Base-by-base conservation (phyloP, 2,113 vertebrate genomes). In the Turdus rufiventris region DNA sequence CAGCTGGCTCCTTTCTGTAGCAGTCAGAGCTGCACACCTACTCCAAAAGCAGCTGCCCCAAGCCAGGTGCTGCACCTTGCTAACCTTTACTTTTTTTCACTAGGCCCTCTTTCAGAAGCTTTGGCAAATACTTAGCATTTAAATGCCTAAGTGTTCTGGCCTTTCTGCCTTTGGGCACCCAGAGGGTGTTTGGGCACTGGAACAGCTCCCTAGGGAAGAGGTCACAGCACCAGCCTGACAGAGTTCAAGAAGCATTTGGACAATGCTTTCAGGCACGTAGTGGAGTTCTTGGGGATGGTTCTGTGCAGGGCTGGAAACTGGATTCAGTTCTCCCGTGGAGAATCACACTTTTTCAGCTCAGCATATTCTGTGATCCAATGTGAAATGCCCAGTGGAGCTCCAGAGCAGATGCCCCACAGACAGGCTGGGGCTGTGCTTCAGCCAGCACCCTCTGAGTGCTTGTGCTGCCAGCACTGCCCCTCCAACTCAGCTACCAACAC, bases 391-490 rank as follows among this genome's bases (percentile, higher is more conserved):
- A 10, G 54, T 28, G 47, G 8, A 72, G 50, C 42, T 53, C 8
- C 36, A 19, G 5, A 18, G 48, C 29, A 88, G 71, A 6, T 13
- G 20, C 34, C 12, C 4, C 2, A 50, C 36, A 33, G 47, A 5
- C 45, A 57, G 67, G 57, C 53, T 31, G 56, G 21, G 53, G 26
- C 48, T 91, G 48, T 18, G 7, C 19, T 8, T 4, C 14, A 43
- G 40, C 53, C 0, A 0, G 20, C 1, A 3, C 17, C 24, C 21
- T 61, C 43, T 11, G 1, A 84, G 42, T 7, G 60, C 25, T 26
- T 1, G 2, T 23, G 56, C 36, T 70, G 9, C 67, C 58, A 53
- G 57, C 3, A 0, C 47, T 63, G 65, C 43, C 56, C 83, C 68
- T 51, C 0, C 1, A 54, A 60, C 40, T 74, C 82, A 43, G 3